phyloP scores from a whole-genome alignment of 2,888 invertebrate genomes.

The Tenodera sinensis region DNA sequence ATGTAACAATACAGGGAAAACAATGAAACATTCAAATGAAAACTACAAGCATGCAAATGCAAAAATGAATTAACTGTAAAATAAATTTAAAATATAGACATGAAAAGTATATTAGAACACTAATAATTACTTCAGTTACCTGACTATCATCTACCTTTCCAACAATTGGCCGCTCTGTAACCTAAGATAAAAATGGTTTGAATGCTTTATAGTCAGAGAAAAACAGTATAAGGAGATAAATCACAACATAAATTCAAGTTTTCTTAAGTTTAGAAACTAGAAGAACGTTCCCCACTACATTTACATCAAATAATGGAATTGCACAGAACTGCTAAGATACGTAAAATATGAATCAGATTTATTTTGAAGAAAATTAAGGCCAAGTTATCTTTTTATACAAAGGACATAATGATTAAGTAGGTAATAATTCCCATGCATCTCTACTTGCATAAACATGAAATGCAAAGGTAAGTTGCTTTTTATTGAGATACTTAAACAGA shows the following conservation, averaged over 20 bases:
- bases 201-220: not conserved
- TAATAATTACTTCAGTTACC: not conserved
- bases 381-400: too few species aligned
- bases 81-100: not conserved
- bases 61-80: not conserved
- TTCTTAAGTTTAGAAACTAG: not conserved
- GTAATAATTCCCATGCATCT: too few species aligned
- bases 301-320: too few species aligned
- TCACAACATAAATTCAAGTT: not conserved
- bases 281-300: too few species aligned
- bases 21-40: not conserved
- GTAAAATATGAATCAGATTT: too few species aligned
- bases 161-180: not conserved
- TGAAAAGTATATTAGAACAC: not conserved
- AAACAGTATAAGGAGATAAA: not conserved
- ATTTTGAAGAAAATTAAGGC: too few species aligned
- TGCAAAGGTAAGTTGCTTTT: too few species aligned
- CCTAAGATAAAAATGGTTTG: not conserved
- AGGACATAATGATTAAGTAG: too few species aligned
- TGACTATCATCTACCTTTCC: not conserved
- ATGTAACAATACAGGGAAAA: not conserved
- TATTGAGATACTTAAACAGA: too few species aligned
- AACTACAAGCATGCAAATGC: not conserved
- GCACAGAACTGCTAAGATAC: too few species aligned
- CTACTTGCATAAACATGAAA: too few species aligned